Evolutionary conservation across 1,140 invertebrate species (phyloP), one percentile per base, ranked within the genome.

Genomic region (Drosophila subobscura): DNA sequence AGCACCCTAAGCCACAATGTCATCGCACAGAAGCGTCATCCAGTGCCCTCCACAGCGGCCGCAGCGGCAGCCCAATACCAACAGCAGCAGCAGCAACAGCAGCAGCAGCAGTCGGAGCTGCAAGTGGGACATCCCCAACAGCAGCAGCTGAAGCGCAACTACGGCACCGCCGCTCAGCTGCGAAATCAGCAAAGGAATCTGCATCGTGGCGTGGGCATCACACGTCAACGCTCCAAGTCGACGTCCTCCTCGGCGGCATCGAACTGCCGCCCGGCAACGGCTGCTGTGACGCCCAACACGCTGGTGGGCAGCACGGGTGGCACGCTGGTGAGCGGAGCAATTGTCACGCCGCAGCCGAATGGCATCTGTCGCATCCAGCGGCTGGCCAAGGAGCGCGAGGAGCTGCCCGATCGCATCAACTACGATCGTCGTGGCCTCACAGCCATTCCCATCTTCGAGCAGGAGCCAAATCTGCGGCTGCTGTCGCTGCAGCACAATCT

Each of bases 401-500:
- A 94, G 89, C 92, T 95, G 91, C 95, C 96, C 8, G 96, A 97
- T 90, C 93, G 95, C 72, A 96, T 97, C 76, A 95, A 94, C 83
- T 93, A 96, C 8, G 96, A 97, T 90, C 94, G 95, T 78, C 92
- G 95, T 37, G 96, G 96, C 10, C 91, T 97, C 16, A 96, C 95
- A 5, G 93, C 93, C 23, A 94, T 97, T 71, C 97, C 97, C 0
- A 93, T 96, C 63, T 94, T 98, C 57, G 94, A 95, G 45, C 95
- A 95, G 42, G 97, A 97, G 76, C 93, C 95, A 16, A 95, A 95
- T 79, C 92, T 98, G 25, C 93, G 96, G 25, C 92, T 98, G 45
- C 92, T 98, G 46, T 98, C 97, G 40, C 93, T 98, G 27, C 97
- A 98, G 90, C 97, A 98, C 90, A 98, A 98, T 93, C 93, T 96